These are phyloP conservation scores for Listronotus oregonensis DNA, from an alignment of 1,140 invertebrate genomes.

Conservation along the genomic window DNA sequence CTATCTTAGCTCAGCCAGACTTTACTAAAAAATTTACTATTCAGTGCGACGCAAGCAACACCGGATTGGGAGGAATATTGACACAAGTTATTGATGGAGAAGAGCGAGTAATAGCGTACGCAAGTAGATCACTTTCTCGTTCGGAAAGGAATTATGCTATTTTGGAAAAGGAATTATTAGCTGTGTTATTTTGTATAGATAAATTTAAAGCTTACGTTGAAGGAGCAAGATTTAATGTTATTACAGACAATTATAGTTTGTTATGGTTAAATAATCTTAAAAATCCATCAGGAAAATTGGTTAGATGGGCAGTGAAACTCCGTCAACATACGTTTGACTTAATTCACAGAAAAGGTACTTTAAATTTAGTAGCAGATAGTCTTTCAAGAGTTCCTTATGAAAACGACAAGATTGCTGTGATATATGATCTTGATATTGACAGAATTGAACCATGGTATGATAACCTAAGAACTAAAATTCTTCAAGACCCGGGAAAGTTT, in stretches of 20 bases:
- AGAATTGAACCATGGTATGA: conserved; percentile 22
- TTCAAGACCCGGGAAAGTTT: conserved; percentile 2
- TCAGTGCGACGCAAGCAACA: conserved; percentile 36
- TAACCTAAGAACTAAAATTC: conserved; percentile 16
- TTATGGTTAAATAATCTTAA: conserved; percentile 22
- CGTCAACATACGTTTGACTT: conserved; percentile 19
- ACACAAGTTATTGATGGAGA: conserved; percentile 35
- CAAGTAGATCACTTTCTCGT: conserved; percentile 39
- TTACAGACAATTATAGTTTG: conserved; percentile 16
- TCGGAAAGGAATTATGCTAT: conserved; percentile 53
- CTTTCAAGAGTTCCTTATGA: conserved; percentile 9
- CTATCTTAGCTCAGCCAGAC: conserved; percentile 41
- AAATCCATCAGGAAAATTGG: conserved; percentile 15
- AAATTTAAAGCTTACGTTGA: conserved; percentile 57
- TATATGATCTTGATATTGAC: not conserved
- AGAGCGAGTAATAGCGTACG: conserved; percentile 42
- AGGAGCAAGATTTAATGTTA: too few relatives aligned
- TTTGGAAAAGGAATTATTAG: conserved; percentile 59
- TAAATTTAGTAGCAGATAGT: conserved; percentile 26
- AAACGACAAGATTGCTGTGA: not conserved
- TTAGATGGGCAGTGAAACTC: conserved; percentile 22
- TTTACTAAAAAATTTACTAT: conserved; percentile 40
- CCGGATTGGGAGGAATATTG: conserved; percentile 42
- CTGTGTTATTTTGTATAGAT: conserved; percentile 55
- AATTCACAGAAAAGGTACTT: conserved; percentile 20